phyloP scores from a whole-genome alignment of 2,113 vertebrate species.

The Jacana jacana region DNA sequence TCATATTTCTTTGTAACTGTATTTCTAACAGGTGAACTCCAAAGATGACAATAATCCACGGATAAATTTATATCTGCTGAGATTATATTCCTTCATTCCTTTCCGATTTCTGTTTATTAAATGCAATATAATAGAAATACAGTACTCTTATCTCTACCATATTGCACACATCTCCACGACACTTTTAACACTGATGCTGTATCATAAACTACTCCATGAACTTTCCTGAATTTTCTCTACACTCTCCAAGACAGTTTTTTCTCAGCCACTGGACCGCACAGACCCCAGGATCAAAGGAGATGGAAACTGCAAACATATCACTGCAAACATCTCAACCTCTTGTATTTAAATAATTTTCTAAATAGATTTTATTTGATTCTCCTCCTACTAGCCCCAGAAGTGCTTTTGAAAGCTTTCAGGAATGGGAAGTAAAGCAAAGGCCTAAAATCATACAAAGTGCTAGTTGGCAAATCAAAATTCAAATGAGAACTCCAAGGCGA shows the following conservation, averaged over 20 bases:
- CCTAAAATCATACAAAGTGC: not conserved
- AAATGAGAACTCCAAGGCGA: not conserved
- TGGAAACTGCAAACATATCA: not conserved
- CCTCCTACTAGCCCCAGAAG: not conserved
- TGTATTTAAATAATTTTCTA: not conserved
- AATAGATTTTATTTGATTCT: not conserved
- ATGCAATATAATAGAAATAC: not conserved
- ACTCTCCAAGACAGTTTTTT: not conserved
- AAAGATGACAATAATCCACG: not conserved
- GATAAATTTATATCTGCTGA: not conserved
- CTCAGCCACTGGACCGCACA: not conserved
- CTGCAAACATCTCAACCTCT: not conserved
- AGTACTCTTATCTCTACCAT: not conserved
- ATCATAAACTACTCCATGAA: not conserved
- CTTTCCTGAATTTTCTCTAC: not conserved
- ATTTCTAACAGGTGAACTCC: not conserved
- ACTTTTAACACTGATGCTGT: not conserved
- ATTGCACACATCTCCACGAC: not conserved
- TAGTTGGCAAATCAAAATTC: not conserved
- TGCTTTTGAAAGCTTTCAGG: not conserved
- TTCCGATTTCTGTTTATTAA: not conserved
- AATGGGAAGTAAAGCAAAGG: not conserved
- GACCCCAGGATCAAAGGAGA: not conserved
- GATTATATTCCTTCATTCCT: not conserved
- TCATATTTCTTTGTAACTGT: not conserved